phyloP scores from a whole-genome alignment of 1,140 invertebrate genomes.

The Zaprionus inermis region DNA sequence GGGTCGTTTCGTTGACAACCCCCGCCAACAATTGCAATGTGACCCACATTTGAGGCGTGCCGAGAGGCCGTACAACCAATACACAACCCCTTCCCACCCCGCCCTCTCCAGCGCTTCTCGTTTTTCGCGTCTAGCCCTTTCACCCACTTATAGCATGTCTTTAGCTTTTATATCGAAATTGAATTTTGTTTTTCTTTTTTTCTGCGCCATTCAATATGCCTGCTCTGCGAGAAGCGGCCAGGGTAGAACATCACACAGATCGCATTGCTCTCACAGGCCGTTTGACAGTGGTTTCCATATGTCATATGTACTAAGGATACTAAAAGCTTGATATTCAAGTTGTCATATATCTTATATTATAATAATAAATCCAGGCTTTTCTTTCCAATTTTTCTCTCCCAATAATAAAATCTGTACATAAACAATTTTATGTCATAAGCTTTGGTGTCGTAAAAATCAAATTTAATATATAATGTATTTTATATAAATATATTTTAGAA shows the following conservation, averaged over 20 bases:
- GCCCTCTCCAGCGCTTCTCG: no score
- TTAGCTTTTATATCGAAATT: conserved; percentile 76
- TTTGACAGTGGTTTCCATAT: background rate
- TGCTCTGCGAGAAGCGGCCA: conserved; percentile 16
- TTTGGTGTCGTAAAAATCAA: no score
- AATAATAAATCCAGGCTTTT: no score
- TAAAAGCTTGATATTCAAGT: no score
- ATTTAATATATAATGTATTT: no score
- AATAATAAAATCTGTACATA: no score
- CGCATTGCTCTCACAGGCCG: conserved; percentile 37
- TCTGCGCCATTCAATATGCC: conserved; percentile 58
- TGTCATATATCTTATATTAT: no score
- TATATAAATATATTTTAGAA: no score
- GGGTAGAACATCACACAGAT: conserved; percentile 7
- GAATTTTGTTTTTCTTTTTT: conserved; percentile 48
- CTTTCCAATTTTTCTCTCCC: no score
- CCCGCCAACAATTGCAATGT: conserved; percentile 63
- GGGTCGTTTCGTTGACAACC: conserved; percentile 79
- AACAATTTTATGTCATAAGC: no score
- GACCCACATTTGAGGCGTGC: conserved; percentile 76
- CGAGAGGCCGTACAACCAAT: conserved; percentile 34
- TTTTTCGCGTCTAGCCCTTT: conserved; percentile 3
- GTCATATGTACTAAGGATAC: no score
- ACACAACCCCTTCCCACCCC: background rate
- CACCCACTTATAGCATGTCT: conserved; percentile 47